phyloP scores from a whole-genome alignment of 2,797 vertebrate species.

The Epinephelus awoara region DNA sequence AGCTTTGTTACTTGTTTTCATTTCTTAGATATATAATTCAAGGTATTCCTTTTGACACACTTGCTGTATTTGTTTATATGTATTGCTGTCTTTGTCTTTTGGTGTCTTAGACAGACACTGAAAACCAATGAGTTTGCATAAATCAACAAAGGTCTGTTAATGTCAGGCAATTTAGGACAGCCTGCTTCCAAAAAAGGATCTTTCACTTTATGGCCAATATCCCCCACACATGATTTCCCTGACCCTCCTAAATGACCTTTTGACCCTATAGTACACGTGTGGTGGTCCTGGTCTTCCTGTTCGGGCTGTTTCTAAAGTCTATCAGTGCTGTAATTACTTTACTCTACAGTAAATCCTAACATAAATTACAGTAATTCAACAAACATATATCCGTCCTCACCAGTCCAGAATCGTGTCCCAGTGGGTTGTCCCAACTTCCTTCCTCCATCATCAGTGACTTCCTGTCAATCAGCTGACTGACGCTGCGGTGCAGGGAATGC shows the following conservation, averaged over 20 bases:
- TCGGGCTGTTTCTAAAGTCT: neutral
- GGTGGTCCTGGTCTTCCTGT: neutral
- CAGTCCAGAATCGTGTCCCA: slow-evolving; percentile 86
- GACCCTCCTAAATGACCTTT: neutral
- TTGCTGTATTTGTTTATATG: too few species aligned
- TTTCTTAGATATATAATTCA: neutral
- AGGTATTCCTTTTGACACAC: neutral
- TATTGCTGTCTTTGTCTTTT: neutral
- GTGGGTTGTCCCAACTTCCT: slow-evolving; percentile 89
- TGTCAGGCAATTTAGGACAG: neutral
- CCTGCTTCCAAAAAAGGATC: neutral
- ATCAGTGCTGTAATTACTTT: neutral
- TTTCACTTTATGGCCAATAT: neutral
- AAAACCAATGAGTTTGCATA: too few species aligned
- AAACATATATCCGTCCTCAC: slow-evolving; percentile 55
- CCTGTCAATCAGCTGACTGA: slow-evolving; percentile 93
- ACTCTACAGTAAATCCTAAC: neutral
- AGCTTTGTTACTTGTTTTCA: neutral
- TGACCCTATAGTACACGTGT: neutral
- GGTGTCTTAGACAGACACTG: neutral
- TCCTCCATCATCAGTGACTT: slow-evolving; percentile 87
- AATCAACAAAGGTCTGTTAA: neutral
- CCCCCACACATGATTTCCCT: neutral
- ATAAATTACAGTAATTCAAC: neutral
- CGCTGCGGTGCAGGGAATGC: slow-evolving; percentile 90